Percentiles rank a stretch among this genome's conserved stretches.
phyloP scores from a whole-genome alignment of 2,888 invertebrate genomes.

The Andrena minutula region DNA sequence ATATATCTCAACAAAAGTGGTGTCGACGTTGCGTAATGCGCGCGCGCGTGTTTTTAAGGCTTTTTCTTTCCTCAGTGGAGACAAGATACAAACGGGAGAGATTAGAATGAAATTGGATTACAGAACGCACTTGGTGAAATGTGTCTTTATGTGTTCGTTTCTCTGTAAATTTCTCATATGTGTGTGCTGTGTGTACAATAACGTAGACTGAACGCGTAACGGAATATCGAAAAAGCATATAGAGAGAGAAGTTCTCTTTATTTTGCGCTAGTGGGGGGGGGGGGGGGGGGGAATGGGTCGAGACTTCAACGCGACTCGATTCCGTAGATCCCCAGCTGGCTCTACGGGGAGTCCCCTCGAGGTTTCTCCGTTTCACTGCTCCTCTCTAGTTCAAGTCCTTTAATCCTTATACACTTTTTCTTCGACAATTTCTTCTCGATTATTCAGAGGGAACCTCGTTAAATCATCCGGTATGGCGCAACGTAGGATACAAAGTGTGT shows the following conservation, averaged over 20 bases:
- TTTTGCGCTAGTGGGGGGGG: slow-evolving; percentile 74
- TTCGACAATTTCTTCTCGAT: slow-evolving; percentile 59
- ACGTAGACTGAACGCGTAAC: slow-evolving; percentile 47
- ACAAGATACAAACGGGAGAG: slow-evolving; percentile 72
- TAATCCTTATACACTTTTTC: slow-evolving; percentile 33
- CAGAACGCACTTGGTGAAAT: slow-evolving; percentile 71
- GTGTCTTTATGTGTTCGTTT: slow-evolving; percentile 47
- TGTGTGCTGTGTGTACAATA: slow-evolving; percentile 50
- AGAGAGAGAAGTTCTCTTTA: slow-evolving; percentile 64
- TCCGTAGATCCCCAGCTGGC: not conserved
- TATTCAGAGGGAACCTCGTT: slow-evolving; percentile 78
- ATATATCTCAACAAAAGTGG: slow-evolving; percentile 81
- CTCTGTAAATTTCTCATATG: slow-evolving; percentile 33
- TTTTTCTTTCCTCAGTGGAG: slow-evolving; percentile 62
- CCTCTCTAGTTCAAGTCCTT: not conserved
- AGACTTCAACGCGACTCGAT: slow-evolving; percentile 69
- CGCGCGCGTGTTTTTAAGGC: slow-evolving; percentile 56
- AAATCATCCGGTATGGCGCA: slow-evolving; percentile 74
- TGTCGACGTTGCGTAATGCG: slow-evolving; percentile 79
- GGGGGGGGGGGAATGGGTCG: slow-evolving; percentile 73
- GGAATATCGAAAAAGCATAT: slow-evolving; percentile 58
- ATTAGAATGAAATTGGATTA: slow-evolving; percentile 70
- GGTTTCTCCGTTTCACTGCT: slow-evolving; percentile 23
- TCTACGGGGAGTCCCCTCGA: slow-evolving; percentile 41
- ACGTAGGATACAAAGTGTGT: slow-evolving; percentile 18